These are phyloP conservation scores for Candidula unifasciata DNA, from an alignment of 2,888 invertebrate species.

Conservation along the genomic window DNA sequence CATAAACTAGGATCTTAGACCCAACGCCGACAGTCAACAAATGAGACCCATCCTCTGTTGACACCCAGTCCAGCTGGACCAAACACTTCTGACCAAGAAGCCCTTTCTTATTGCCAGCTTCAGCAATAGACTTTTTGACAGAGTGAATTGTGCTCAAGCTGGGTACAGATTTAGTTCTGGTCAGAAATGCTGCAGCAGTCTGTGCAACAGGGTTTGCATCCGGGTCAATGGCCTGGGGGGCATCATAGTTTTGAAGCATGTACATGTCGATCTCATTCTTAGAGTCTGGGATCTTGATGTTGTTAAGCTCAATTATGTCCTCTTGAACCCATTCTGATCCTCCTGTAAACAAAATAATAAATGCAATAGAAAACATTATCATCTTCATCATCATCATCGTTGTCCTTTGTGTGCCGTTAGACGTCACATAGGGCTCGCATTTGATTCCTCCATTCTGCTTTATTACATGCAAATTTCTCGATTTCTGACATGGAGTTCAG, in stretches of 20 bases:
- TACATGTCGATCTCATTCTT: constrained; percentile 74
- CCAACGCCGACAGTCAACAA: constrained; percentile 96
- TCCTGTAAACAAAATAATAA: constrained; percentile 80
- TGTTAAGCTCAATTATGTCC: constrained; percentile 94
- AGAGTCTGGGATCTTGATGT: constrained; percentile 85
- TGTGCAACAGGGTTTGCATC: constrained; percentile 33
- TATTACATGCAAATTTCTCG: no score
- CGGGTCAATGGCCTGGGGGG: constrained; percentile 17
- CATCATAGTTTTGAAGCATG: constrained; percentile 49
- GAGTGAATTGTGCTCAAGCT: constrained; percentile 74
- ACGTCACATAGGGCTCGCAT: no score
- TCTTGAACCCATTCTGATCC: constrained; percentile 92
- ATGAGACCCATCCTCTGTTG: constrained; percentile 98
- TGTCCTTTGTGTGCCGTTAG: no score
- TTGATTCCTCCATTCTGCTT: no score
- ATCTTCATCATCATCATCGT: no score
- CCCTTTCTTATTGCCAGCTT: constrained; percentile 62
- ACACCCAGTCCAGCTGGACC: constrained; percentile 98
- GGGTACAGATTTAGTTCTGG: constrained; percentile 71
- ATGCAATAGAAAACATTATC: not conserved
- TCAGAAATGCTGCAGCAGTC: constrained; percentile 59
- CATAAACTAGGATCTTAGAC: constrained; percentile 88
- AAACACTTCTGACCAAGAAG: constrained; percentile 79
- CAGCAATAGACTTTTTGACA: constrained; percentile 62
- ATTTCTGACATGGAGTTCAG: no score